A percentile compares a stretch with the other conserved stretches of the same genome.
phyloP scores from a whole-genome alignment of 2,888 invertebrate genomes.

The Orthosia gracilis region DNA sequence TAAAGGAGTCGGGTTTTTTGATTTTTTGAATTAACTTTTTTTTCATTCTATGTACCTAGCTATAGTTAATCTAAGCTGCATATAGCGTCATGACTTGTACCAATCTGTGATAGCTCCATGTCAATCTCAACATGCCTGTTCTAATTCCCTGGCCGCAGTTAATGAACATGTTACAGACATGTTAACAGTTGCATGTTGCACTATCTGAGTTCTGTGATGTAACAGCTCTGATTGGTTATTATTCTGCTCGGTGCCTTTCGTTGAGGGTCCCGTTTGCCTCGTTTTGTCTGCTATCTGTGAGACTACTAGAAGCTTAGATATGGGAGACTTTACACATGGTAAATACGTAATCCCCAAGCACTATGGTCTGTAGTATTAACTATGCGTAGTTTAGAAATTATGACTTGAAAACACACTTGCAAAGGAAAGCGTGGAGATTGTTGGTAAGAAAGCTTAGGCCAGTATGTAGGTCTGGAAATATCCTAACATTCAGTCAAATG shows the following conservation, averaged over 20 bases:
- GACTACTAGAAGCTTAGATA: neutral
- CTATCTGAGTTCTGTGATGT: conserved; percentile 17
- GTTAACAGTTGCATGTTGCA: conserved; percentile 38
- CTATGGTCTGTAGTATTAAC: neutral
- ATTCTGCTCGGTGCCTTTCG: conserved; percentile 41
- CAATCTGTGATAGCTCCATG: conserved; percentile 32
- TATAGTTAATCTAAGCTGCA: neutral
- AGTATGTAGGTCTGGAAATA: neutral
- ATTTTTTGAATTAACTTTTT: too few species aligned
- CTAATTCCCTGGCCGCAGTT: conserved; percentile 52
- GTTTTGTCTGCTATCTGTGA: conserved; percentile 25
- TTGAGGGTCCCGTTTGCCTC: conserved; percentile 19
- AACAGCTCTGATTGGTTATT: conserved; percentile 50
- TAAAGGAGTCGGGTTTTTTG: too few species aligned
- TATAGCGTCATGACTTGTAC: conserved; percentile 5
- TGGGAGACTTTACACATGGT: neutral
- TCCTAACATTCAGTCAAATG: neutral
- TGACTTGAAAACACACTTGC: neutral
- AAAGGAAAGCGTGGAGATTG: neutral
- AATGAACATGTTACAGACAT: conserved; percentile 44
- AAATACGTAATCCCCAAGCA: neutral
- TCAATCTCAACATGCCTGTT: conserved; percentile 50
- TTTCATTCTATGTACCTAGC: neutral
- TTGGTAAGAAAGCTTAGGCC: neutral
- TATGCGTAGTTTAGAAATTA: neutral